A percentile compares a stretch with the other conserved stretches of the same genome.
Evolutionary conservation across 2,797 vertebrate species (phyloP).

Genomic region (Monodelphis domestica): DNA sequence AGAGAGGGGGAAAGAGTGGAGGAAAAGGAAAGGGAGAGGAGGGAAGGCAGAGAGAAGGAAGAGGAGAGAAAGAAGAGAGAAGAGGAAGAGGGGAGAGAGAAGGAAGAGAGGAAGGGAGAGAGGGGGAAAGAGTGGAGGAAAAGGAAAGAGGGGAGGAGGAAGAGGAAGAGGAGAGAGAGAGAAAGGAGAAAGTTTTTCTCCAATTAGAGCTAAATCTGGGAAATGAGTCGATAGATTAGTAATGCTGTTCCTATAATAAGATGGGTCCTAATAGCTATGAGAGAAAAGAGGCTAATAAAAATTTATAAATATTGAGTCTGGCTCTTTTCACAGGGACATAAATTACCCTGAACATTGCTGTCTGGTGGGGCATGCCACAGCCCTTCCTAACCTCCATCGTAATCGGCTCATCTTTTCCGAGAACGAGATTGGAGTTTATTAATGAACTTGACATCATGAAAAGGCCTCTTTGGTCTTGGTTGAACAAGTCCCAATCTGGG

Average conservation of each 20-base stretch:
- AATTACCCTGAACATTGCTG: slow-evolving; percentile 22
- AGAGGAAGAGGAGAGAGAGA: too few relatives aligned
- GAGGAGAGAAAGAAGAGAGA: too few relatives aligned
- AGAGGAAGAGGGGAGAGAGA: too few relatives aligned
- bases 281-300: slow-evolving; percentile 63
- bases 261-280: slow-evolving; percentile 44
- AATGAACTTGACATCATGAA: slow-evolving; percentile 1
- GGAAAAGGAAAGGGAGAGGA: too few relatives aligned
- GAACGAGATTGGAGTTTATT: neutral
- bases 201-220: slow-evolving; percentile 38
- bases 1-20: too few relatives aligned
- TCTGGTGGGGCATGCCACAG: neutral
- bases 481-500: neutral
- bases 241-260: slow-evolving; percentile 66
- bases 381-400: neutral
- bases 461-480: neutral
- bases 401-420: neutral
- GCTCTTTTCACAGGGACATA: slow-evolving; percentile 49
- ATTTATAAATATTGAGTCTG: slow-evolving; percentile 39
- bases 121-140: too few relatives aligned
- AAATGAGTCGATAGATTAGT: slow-evolving; percentile 35
- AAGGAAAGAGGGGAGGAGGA: too few relatives aligned
- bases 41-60: too few relatives aligned
- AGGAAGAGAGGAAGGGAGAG: too few relatives aligned
- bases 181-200: neutral